Base-by-base conservation (phyloP, 2,797 vertebrate genomes). In the Acanthurus leucopareius region DNA sequence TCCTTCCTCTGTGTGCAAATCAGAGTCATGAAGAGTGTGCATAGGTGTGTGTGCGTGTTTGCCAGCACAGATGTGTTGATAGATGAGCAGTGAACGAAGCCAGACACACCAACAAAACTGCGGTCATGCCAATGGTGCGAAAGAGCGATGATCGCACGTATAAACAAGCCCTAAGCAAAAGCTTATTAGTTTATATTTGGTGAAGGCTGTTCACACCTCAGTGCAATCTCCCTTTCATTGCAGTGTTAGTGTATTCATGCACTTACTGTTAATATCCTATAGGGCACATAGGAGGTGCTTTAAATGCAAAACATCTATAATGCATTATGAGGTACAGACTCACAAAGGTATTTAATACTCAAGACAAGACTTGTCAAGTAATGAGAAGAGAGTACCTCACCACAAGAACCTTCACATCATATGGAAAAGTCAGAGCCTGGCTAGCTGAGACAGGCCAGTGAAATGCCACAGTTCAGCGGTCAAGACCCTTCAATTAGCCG, bases 401-500 rank as follows among this genome's bases (percentile, higher is more conserved):
- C 32, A 35, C n/a, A 28, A 45, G 20, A 72, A 44, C 20, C 19
- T 56, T 54, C 0, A 42, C 49, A 20, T 67, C 53, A 49, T 25
- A 15, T 51, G 40, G 60, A 79, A 60, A 62, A 45, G 69, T 22
- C 32, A 44, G 22, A 57, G 40, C 0, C 6, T 65, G 49, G 66
- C 52, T 3, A 47, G 52, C 3, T 10, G 49, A 64, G 49, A 60
- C 47, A 75, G 70, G 61, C 14, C 45, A 49, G 57, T 73, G 51
- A 85, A 82, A 87, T 79, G 69, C 49, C 64, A 87, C 51, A 84
- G 78, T 73, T 86, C 85, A 79, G 61, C 1, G 56, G 82, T 82
- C 82, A 87, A 79, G 72, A 70, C 52, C 75, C 53, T 72, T 75
- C 73, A 92, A 87, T 89, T 88, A 91, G 79, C 49, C 53, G 53